Evolutionary conservation across 2,888 invertebrate genomes (phyloP), one percentile per base, ranked within the genome.

Genomic region (Amaurobius ferox): DNA sequence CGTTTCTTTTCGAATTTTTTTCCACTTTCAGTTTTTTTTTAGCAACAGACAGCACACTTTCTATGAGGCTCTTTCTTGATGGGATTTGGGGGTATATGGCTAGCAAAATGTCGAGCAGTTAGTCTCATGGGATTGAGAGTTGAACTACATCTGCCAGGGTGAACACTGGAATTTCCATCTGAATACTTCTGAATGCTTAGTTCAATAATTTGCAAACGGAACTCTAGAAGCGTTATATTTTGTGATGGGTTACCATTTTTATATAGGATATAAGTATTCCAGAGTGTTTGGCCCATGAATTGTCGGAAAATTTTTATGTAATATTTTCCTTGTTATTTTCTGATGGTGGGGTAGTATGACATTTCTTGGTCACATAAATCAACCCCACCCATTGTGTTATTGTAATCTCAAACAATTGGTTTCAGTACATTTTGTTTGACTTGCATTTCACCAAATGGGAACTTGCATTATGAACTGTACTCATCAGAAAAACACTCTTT

Each of bases 291-390:
- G 62, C 62, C 19, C 9, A 70, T 32, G 26, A 78, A 71, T 28
- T 79, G 79, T n/a, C 48, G 16, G 73, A 62, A 44, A 70, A 73
- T 23, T 55, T 48, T 62, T 86, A 74, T n/a, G n/a, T n/a, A n/a
- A 76, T 79, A 73, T 66, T 80, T 72, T 61, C 72, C 40, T 32
- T 35, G 19, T 86, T 80, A 64, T 71, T 64, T 61, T 85, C 87
- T 7, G 39, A 79, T 73, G 3, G 55, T 73, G 32, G n/a, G n/a
- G n/a, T n/a, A n/a, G n/a, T n/a, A n/a, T n/a, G n/a, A 44, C 44
- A 44, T 44, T 44, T 61, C 0, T 9, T 61, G 61, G 61, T 61
- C 61, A 61, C 26, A 61, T n/a, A n/a, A n/a, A n/a, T n/a, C n/a
- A n/a, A n/a, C n/a, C n/a, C n/a, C n/a, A n/a, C n/a, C n/a, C n/a